Percentiles rank a stretch among this genome's conserved stretches.
phyloP scores from a whole-genome alignment of 2,797 vertebrate species.

The Nothura maculosa region DNA sequence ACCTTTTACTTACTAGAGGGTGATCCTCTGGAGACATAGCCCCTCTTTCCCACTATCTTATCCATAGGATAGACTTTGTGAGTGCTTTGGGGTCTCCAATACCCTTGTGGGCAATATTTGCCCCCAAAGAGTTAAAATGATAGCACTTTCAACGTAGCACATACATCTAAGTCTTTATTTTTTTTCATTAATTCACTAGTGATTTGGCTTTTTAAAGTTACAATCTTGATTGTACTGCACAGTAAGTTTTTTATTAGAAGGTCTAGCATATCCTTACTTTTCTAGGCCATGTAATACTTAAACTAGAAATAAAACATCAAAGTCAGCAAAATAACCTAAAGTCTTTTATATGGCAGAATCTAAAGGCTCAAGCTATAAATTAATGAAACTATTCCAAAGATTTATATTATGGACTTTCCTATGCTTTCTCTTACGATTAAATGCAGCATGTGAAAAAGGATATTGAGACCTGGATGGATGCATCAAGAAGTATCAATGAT shows the following conservation, averaged over 20 bases:
- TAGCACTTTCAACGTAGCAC: conserved; percentile 66
- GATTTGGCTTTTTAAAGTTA: background rate
- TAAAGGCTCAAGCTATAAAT: conserved; percentile 62
- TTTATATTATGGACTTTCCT: conserved; percentile 67
- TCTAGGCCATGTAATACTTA: conserved; percentile 60
- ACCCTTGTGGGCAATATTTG: conserved; percentile 41
- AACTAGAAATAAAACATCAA: conserved; percentile 76
- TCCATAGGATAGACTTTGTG: conserved; percentile 67
- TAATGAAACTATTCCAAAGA: conserved; percentile 68
- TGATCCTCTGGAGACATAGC: conserved; percentile 46
- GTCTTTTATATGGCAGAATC: conserved; percentile 62
- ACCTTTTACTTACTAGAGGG: conserved; percentile 66
- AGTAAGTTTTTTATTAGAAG: background rate
- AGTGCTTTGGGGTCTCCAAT: conserved; percentile 54
- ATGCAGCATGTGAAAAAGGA: conserved; percentile 86
- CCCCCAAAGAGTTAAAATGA: conserved; percentile 55
- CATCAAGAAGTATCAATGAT: conserved; percentile 91
- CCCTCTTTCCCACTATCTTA: conserved; percentile 64
- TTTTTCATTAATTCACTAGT: background rate
- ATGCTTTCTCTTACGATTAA: conserved; percentile 79
- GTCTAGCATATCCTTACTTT: conserved; percentile 65
- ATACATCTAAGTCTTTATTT: background rate
- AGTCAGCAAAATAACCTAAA: conserved; percentile 75
- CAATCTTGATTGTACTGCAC: conserved; percentile 10
- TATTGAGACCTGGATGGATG: conserved; percentile 87